Conservation (phyloP, 2,888 invertebrate genomes). For the Leptinotarsa haldemani region DNA sequence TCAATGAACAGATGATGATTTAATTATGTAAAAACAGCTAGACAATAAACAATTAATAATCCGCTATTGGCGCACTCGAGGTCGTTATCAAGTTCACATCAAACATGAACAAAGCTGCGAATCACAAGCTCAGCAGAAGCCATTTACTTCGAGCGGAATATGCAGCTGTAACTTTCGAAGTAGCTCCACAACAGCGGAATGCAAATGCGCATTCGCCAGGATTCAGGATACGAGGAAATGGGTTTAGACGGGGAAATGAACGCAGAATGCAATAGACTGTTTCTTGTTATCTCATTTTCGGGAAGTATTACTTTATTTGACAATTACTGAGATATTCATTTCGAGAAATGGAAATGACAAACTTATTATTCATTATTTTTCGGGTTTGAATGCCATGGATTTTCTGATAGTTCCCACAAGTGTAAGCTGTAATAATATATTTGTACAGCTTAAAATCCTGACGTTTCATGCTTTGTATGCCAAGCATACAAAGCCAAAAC, state of each 20-base stretch:
- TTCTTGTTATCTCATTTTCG: not conserved
- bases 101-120: conserved; percentile 9
- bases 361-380: too few species aligned
- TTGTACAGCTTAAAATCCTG: too few species aligned
- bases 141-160: not conserved
- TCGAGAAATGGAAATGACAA: not conserved
- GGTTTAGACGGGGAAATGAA: conserved; percentile 8
- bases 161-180: conserved; percentile 17
- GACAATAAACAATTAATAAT: conserved; percentile 17
- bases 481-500: too few species aligned
- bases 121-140: conserved; percentile 16
- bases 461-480: too few species aligned
- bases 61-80: conserved; percentile 7
- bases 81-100: conserved; percentile 13
- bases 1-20: conserved; percentile 12
- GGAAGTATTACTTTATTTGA: not conserved
- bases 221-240: not conserved
- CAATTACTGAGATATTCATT: not conserved
- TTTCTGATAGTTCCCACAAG: too few species aligned
- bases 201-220: conserved; percentile 15
- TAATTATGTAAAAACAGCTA: conserved; percentile 13
- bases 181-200: not conserved
- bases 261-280: not conserved
- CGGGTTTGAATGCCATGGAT: too few species aligned
- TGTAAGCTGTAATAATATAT: too few species aligned